Percentiles rank a stretch among this genome's conserved stretches.
These are phyloP conservation scores for Athripsodes cinereus DNA, from an alignment of 2,888 invertebrate species.

Conservation along the genomic window DNA sequence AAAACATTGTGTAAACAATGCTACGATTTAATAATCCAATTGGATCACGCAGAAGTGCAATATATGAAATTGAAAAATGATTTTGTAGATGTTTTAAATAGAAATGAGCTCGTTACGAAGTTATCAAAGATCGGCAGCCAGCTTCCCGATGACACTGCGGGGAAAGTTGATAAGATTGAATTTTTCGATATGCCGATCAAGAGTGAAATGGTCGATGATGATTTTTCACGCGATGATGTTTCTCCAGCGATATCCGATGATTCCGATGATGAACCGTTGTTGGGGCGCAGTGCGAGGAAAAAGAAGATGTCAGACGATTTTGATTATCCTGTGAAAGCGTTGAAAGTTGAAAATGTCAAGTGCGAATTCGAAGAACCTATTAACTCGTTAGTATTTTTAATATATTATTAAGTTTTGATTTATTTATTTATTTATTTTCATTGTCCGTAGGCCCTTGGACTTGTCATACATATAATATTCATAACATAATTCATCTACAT, in stretches of 20 bases:
- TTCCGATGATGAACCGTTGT: conserved; percentile 25
- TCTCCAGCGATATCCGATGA: conserved; percentile 14
- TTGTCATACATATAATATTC: too few species aligned
- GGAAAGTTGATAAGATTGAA: conserved; percentile 21
- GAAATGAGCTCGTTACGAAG: conserved; percentile 8
- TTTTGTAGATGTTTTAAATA: conserved; percentile 17
- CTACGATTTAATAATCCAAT: conserved; percentile 14
- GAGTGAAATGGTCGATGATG: conserved; percentile 10
- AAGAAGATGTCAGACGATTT: conserved; percentile 1
- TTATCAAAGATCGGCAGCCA: conserved; percentile 11
- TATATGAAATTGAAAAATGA: conserved; percentile 22
- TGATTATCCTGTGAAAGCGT: not conserved
- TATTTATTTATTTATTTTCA: too few species aligned
- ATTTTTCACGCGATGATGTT: conserved; percentile 6
- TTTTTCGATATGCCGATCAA: conserved; percentile 16
- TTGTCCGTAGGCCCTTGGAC: too few species aligned
- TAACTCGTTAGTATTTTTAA: conserved; percentile 8
- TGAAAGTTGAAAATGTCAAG: conserved; percentile 1
- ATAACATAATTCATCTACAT: too few species aligned
- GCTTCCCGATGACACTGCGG: not conserved
- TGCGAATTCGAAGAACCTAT: conserved; percentile 8
- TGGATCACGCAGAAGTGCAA: conserved; percentile 19
- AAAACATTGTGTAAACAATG: conserved; percentile 15
- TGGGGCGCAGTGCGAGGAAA: conserved; percentile 1
- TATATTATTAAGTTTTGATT: not conserved